Conservation (phyloP, 2,888 invertebrate species). For the Pocota personata region DNA sequence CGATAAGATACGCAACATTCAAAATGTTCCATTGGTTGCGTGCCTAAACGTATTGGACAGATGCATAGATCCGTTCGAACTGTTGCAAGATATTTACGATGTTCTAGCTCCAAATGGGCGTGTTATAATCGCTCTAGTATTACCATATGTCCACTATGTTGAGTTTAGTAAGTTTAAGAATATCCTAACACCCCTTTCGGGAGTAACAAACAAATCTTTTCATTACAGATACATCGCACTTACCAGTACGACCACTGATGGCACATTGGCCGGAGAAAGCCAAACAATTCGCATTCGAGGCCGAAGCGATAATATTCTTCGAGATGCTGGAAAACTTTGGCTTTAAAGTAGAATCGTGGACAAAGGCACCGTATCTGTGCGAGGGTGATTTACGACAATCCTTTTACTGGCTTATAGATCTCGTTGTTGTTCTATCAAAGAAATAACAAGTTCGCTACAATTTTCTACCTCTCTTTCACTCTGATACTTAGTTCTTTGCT, state of each 20-base stretch:
- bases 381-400: conserved; percentile 97
- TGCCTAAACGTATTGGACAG: conserved; percentile 97
- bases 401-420: conserved; percentile 96
- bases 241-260: conserved; percentile 81
- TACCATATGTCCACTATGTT: conserved; percentile 97
- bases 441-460: conserved; percentile 71
- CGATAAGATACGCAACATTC: conserved; percentile 79
- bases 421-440: conserved; percentile 90
- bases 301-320: conserved; percentile 91
- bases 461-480: conserved; percentile 46
- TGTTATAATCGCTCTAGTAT: conserved; percentile 93
- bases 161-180: conserved; percentile 88
- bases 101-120: conserved; percentile 89
- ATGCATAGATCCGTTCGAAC: conserved; percentile 91
- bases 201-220: background rate
- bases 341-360: conserved; percentile 92
- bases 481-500: conserved; percentile 5
- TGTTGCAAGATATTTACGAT: conserved; percentile 89
- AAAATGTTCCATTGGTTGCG: conserved; percentile 80
- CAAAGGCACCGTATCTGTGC: conserved; percentile 96
- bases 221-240: conserved; percentile 86
- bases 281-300: conserved; percentile 87
- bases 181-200: background rate
- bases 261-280: conserved; percentile 86
- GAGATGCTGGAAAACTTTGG: conserved; percentile 85